Evolutionary conservation across 2,113 vertebrate species (phyloP).

Genomic region (Plecotus auritus): DNA sequence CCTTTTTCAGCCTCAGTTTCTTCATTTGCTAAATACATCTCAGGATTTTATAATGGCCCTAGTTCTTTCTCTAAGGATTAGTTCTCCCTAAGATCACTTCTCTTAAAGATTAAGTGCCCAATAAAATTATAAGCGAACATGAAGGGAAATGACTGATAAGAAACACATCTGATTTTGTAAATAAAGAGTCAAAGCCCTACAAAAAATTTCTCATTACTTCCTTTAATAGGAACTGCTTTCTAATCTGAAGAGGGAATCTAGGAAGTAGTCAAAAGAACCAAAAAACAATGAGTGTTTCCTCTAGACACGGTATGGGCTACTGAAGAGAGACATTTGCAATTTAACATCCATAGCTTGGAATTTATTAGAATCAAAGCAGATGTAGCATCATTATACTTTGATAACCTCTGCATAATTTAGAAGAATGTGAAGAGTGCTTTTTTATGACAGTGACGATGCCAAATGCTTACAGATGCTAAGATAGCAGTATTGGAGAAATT

Average conservation of each 20-base stretch:
- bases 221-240: neutral
- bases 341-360: slow-evolving; percentile 24
- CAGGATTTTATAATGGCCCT: neutral
- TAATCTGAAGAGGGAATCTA: neutral
- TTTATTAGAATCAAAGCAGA: slow-evolving; percentile 62
- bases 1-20: neutral
- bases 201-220: neutral
- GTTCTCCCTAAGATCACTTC: neutral
- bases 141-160: neutral
- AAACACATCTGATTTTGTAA: neutral
- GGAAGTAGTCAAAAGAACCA: neutral
- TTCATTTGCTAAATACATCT: neutral
- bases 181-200: neutral
- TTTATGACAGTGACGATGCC: neutral
- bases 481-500: neutral
- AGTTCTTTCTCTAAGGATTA: neutral
- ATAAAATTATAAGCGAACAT: neutral
- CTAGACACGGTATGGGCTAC: neutral
- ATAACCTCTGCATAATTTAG: slow-evolving; percentile 45
- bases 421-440: neutral
- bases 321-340: neutral
- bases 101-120: neutral
- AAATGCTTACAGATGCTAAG: slow-evolving; percentile 61
- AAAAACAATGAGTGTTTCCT: slow-evolving; percentile 3
- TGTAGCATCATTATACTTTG: slow-evolving; percentile 32